Percentiles rank a stretch among this genome's conserved stretches.
Conservation (phyloP, 2,113 vertebrate species). For the Sylvietta virens region DNA sequence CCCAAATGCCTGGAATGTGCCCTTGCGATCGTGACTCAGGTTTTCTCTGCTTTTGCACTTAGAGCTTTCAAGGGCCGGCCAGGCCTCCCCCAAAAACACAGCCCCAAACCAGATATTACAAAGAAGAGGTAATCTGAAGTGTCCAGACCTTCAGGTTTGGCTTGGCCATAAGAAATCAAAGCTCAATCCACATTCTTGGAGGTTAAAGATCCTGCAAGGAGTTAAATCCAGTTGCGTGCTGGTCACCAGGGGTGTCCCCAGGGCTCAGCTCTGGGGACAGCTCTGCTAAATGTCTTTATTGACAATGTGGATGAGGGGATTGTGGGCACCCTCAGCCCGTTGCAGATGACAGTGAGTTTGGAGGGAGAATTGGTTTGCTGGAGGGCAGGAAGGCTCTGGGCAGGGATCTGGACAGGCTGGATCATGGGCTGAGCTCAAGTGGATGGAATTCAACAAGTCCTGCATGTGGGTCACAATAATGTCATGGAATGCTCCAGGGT, state of each 20-base stretch:
- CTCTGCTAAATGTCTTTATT: background rate
- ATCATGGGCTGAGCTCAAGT: background rate
- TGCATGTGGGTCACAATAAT: background rate
- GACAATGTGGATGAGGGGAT: rapidly evolving
- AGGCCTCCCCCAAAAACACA: background rate
- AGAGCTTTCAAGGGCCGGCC: background rate
- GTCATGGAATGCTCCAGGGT: background rate
- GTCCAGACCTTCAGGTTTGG: background rate
- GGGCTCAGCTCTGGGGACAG: background rate
- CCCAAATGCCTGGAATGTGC: background rate
- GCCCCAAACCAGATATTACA: background rate
- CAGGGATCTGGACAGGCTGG: background rate
- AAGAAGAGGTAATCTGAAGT: background rate
- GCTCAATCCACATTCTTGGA: background rate
- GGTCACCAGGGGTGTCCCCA: background rate
- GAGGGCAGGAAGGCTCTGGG: background rate
- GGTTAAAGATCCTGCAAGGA: background rate
- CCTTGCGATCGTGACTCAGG: background rate
- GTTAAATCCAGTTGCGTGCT: background rate
- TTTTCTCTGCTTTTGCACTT: background rate
- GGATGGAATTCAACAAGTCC: background rate
- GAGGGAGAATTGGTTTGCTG: background rate
- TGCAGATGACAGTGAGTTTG: background rate
- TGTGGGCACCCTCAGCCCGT: background rate
- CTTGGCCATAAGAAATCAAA: background rate